Base-by-base conservation (phyloP, 2,113 vertebrate genomes). In the Macaca mulatta region DNA sequence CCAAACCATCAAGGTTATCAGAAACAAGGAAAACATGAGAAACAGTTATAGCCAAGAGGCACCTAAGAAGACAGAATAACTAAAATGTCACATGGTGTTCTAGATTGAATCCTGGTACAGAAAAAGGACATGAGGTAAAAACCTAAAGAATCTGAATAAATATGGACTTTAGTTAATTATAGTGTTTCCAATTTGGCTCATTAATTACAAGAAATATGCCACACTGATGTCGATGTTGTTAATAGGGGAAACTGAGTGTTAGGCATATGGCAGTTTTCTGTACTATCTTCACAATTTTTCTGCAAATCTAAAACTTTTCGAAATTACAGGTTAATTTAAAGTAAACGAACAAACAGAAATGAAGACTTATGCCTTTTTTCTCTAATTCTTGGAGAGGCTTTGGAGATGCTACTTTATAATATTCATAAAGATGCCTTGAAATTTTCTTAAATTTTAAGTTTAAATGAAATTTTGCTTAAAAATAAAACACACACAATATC, bases 241-340 rank as follows among this genome's bases (percentile, higher is more conserved):
- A 43, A 6, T 7, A 75, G 32, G 35, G 35, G 20, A 52, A 91
- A 59, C 2, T 8, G 5, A 4, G 16, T 17, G 8, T 50, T 48
- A 70, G 1, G 6, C 10, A 1, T 5, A n/a, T 0, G 16, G 6
- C 12, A 25, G 10, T 2, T 20, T 14, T 80, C 3, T 89, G 22
- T 14, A 0, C 16, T 18, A 2, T 48, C 38, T 59, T 57, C 2
- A 81, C 52, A 52, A 52, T 17, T 52, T 52, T 52, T 52, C 52
- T 52, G 52, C 52, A 52, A 52, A 52, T 52, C 52, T 52, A 52
- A 52, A 52, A 52, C 52, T 52, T 52, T 52, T 17, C 20, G 0
- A 17, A 52, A 52, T 52, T 52, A 52, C 52, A 17, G 17, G 52
- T 52, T 52, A 52, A 52, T 52, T 17, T 17, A 52, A 52, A 52